Percentiles rank a stretch among this genome's conserved stretches.
Evolutionary conservation across 2,797 vertebrate species (phyloP).

Genomic region (Tadarida brasiliensis): DNA sequence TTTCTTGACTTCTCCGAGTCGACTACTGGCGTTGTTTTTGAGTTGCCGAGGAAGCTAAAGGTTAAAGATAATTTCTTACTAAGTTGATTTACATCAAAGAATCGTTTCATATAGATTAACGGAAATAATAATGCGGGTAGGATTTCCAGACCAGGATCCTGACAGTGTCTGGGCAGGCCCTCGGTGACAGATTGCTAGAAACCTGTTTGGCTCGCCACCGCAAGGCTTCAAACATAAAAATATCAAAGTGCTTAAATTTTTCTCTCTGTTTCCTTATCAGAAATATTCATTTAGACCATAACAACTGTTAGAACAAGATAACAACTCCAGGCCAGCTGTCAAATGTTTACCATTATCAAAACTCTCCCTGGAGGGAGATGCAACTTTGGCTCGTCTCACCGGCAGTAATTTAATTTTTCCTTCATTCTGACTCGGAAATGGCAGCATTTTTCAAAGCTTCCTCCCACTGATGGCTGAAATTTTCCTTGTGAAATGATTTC

Average conservation of each 20-base stretch:
- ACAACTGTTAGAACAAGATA: constrained; percentile 92
- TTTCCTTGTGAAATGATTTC: constrained; percentile 92
- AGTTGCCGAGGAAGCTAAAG: constrained; percentile 17
- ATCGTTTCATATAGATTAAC: background rate
- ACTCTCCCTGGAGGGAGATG: constrained; percentile 90
- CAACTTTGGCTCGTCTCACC: constrained; percentile 91
- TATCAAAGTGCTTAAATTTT: constrained; percentile 87
- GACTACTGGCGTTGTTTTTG: constrained; percentile 4
- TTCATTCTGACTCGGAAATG: constrained; percentile 92
- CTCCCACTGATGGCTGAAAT: constrained; percentile 91
- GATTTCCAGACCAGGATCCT: background rate
- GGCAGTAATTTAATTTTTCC: constrained; percentile 93
- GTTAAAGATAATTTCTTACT: constrained; percentile 51
- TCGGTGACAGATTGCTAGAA: constrained; percentile 80
- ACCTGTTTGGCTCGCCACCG: constrained; percentile 85
- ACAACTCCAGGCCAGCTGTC: constrained; percentile 92
- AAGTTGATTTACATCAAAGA: constrained; percentile 59
- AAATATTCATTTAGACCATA: constrained; percentile 90
- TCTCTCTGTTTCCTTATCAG: constrained; percentile 89
- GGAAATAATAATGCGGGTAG: background rate
- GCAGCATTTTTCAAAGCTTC: constrained; percentile 91
- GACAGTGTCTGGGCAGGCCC: background rate
- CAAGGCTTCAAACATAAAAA: constrained; percentile 79
- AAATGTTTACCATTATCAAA: constrained; percentile 93
- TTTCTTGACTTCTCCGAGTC: background rate